Evolutionary conservation across 2,113 vertebrate genomes (phyloP).

Genomic region (Labeo rohita): DNA sequence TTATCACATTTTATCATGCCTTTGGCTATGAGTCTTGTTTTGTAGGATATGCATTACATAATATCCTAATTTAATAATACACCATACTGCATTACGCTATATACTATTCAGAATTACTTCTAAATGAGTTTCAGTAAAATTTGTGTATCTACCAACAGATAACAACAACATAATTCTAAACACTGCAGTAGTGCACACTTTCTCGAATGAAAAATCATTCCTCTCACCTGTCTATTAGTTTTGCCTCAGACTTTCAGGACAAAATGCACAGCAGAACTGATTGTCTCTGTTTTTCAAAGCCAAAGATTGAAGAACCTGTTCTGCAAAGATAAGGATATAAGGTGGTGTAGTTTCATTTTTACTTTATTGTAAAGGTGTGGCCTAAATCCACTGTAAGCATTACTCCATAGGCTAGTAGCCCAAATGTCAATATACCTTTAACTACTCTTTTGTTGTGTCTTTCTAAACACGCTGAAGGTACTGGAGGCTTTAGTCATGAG

Average conservation of each 20-base stretch:
- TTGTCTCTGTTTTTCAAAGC: not conserved
- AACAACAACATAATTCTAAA: not conserved
- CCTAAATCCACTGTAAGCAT: not conserved
- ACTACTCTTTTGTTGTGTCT: not conserved
- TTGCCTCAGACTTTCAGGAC: not conserved
- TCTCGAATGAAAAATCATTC: not conserved
- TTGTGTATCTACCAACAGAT: not conserved
- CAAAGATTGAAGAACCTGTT: not conserved
- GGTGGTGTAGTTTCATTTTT: not conserved
- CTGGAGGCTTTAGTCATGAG: not conserved
- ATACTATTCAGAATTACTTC: not conserved
- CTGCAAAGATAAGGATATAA: not conserved
- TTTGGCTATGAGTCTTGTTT: not conserved
- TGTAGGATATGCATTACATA: too few species aligned
- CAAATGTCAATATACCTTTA: not conserved
- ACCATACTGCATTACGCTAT: not conserved
- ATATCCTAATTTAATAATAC: not conserved
- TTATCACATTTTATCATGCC: too few species aligned
- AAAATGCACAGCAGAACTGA: not conserved
- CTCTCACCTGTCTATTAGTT: not conserved
- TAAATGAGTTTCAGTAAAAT: not conserved
- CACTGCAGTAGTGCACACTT: not conserved
- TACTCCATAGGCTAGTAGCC: not conserved
- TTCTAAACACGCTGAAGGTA: not conserved
- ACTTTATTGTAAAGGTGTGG: not conserved